Percentiles rank a stretch among this genome's conserved stretches.
Evolutionary conservation across 35 echinoderm and acorn worm species (phyloP).

Genomic region (Patiria miniata): DNA sequence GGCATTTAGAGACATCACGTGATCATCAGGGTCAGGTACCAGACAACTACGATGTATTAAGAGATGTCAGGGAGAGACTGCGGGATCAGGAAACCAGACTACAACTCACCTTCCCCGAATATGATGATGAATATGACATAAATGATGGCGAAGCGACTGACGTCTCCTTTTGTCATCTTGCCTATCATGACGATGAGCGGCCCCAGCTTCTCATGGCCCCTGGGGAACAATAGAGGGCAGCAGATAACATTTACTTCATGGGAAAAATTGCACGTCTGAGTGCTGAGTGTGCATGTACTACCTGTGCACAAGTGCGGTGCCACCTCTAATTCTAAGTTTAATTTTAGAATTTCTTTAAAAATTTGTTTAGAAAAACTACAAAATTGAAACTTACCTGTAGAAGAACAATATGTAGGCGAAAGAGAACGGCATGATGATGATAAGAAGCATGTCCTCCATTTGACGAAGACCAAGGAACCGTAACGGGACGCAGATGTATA

Average conservation of each 20-base stretch:
- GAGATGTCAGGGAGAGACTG: no score
- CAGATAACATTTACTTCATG: not conserved
- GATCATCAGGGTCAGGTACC: no score
- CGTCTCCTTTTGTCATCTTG: constrained; percentile 85
- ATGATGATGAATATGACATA: constrained; percentile 77
- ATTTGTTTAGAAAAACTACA: not conserved
- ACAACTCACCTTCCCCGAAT: constrained; percentile 81
- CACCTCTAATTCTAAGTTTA: not conserved
- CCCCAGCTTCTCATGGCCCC: constrained; percentile 75
- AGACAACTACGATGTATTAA: no score
- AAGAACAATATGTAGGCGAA: constrained; percentile 92
- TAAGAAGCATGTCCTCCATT: constrained; percentile 59
- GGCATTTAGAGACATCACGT: no score
- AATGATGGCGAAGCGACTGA: constrained; percentile 78
- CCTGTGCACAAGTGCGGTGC: not conserved
- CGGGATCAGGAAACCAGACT: not conserved
- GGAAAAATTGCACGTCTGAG: no score
- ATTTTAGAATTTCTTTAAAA: not conserved
- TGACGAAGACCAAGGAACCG: constrained; percentile 42
- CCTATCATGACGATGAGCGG: constrained; percentile 81
- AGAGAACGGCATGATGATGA: constrained; percentile 71
- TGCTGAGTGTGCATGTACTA: no score
- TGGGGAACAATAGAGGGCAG: constrained; percentile 24
- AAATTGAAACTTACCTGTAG: constrained; percentile 61
- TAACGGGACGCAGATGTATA: constrained; percentile 59